Base-by-base conservation (phyloP, 1,140 invertebrate genomes). In the Microplitis demolitor region DNA sequence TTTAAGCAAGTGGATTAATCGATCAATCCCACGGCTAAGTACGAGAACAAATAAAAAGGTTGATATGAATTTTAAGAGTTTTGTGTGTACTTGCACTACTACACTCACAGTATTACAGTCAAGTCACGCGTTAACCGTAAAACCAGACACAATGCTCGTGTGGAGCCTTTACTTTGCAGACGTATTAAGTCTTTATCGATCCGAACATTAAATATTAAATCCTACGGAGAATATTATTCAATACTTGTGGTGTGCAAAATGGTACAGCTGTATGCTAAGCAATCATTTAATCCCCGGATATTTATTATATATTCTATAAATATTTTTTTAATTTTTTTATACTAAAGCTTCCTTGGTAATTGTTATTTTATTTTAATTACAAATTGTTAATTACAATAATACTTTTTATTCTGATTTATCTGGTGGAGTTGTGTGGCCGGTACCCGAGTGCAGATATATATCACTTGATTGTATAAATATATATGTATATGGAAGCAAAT, bases 201-300 rank as follows among this genome's bases (percentile, higher is more conserved):
- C 81, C 62, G 39, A 13, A 53, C 74, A 78, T 81, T 80, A 81
- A 79, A 83, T 83, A 83, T 83, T 83, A 76, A 83, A 80, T 81
- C 76, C 72, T 66, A 75, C 75, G 74, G 78, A 79, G 80, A 80
- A 81, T 81, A 81, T 24, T 24, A 24, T 83, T 83, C 80, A 82
- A 83, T 83, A 82, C 76, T 78, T 78, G 4, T 51, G 72, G 73
- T 67, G 58, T 69, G 39, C 14, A 63, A 69, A 74, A 74, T 72
- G 66, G 76, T 71, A 73, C 79, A 75, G 79, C 78, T 64, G 31
- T 66, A 54, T 71, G 60, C 53, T 31, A 64, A 74, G 68, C 71
- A 68, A 67, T 58, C 56, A 34, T 31, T 31, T 5, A 58, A 58
- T 16, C 39, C 6, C 39, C 39, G 24, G 24, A 24, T 24, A 24